A percentile compares a stretch with the other conserved stretches of the same genome.
phyloP scores from a whole-genome alignment of 2,797 vertebrate species.

The Lacerta bilineata region DNA sequence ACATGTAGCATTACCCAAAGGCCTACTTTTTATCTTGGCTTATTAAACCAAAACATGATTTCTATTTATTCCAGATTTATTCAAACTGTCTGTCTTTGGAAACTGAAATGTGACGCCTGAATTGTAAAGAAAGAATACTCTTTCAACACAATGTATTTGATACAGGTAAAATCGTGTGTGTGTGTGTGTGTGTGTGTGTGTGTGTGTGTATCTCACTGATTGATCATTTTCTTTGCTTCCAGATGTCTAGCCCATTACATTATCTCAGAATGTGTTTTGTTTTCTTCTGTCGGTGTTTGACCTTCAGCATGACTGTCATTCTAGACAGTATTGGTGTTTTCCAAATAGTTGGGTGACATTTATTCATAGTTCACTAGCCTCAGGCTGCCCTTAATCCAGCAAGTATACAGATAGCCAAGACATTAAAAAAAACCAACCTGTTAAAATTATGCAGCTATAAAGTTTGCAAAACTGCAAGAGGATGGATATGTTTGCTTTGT shows the following conservation, averaged over 20 bases:
- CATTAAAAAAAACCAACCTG: not conserved
- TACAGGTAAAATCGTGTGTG: constrained; percentile 30
- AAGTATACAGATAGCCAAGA: not conserved
- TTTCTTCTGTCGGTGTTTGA: not conserved
- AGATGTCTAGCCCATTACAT: rapidly evolving
- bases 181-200: not conserved
- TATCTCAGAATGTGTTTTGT: not conserved
- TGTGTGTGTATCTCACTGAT: not conserved
- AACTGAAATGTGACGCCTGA: not conserved
- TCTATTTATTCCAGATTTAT: constrained; percentile 5
- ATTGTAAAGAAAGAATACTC: constrained; percentile 5
- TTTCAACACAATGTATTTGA: not conserved
- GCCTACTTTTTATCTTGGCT: not conserved
- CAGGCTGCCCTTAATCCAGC: not conserved
- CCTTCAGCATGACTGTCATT: not conserved
- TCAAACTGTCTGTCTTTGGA: not conserved
- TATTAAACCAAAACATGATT: not conserved
- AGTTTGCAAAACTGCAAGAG: not conserved
- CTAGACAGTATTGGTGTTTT: not conserved
- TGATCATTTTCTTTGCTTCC: not conserved
- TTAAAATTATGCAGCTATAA: not conserved
- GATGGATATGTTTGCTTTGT: not conserved
- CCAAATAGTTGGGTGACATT: not conserved
- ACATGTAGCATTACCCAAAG: not conserved
- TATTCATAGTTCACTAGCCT: not conserved